These are phyloP conservation scores for Tangachromis dhanisi DNA, from an alignment of 2,113 vertebrate genomes.

Conservation along the genomic window DNA sequence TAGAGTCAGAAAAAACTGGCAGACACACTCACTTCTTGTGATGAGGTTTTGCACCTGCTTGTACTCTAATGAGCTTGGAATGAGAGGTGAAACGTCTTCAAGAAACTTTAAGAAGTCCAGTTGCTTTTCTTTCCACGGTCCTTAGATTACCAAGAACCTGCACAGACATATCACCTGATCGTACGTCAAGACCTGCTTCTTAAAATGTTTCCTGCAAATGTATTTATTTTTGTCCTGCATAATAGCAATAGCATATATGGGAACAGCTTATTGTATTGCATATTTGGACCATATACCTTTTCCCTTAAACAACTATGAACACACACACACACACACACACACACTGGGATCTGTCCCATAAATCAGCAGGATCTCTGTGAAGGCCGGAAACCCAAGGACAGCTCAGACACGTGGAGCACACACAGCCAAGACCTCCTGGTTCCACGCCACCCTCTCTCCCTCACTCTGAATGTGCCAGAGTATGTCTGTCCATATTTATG, in stretches of 20 bases:
- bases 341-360: conserved; percentile 30
- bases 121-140: neutral
- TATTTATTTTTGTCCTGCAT: neutral
- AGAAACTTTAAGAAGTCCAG: fast-evolving
- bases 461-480: neutral
- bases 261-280: neutral
- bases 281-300: neutral
- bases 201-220: neutral
- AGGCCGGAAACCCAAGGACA: conserved; percentile 54
- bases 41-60: neutral
- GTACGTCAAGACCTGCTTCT: neutral
- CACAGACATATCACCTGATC: neutral
- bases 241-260: neutral
- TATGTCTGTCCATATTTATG: conserved; percentile 28
- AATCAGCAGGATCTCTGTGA: conserved; percentile 48
- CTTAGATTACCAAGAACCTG: neutral
- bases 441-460: neutral
- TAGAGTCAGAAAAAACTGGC: neutral
- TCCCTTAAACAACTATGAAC: neutral
- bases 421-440: conserved; percentile 46
- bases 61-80: neutral
- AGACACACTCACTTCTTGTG: neutral
- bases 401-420: conserved; percentile 54
- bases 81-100: neutral
- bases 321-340: neutral